Conservation (phyloP, 2,888 invertebrate genomes). For the Epinotia bilunana region DNA sequence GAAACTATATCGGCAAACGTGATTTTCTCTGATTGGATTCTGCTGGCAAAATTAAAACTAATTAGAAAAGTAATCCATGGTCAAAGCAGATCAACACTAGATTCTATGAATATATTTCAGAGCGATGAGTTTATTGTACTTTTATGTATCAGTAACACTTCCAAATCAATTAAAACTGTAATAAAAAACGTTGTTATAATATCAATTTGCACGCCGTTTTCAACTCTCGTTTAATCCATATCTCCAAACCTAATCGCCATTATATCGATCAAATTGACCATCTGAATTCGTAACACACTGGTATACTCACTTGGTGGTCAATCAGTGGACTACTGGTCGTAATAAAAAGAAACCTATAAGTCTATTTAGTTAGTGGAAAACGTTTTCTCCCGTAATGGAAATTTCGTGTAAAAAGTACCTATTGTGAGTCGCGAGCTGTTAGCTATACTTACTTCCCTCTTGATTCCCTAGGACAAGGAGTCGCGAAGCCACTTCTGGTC, state of each 20-base stretch:
- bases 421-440: no score
- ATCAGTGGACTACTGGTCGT: slow-evolving; percentile 4
- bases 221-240: slow-evolving; percentile 31
- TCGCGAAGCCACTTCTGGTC: no score
- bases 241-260: slow-evolving; percentile 27
- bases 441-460: neutral
- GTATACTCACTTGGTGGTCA: neutral
- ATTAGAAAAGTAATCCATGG: neutral
- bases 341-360: neutral
- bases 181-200: slow-evolving; percentile 26
- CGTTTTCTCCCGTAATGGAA: no score
- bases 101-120: neutral
- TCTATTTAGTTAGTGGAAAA: neutral
- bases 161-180: slow-evolving; percentile 22
- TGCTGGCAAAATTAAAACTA: neutral
- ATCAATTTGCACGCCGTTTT: slow-evolving; percentile 35
- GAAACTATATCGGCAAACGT: neutral
- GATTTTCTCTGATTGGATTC: neutral
- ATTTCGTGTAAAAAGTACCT: no score
- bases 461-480: neutral
- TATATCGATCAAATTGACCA: slow-evolving; percentile 33
- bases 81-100: neutral
- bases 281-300: slow-evolving; percentile 31
- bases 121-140: neutral
- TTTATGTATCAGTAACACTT: slow-evolving; percentile 17